A percentile compares a stretch with the other conserved stretches of the same genome.
phyloP scores from a whole-genome alignment of 2,888 invertebrate genomes.

The Clistopyga incitator region DNA sequence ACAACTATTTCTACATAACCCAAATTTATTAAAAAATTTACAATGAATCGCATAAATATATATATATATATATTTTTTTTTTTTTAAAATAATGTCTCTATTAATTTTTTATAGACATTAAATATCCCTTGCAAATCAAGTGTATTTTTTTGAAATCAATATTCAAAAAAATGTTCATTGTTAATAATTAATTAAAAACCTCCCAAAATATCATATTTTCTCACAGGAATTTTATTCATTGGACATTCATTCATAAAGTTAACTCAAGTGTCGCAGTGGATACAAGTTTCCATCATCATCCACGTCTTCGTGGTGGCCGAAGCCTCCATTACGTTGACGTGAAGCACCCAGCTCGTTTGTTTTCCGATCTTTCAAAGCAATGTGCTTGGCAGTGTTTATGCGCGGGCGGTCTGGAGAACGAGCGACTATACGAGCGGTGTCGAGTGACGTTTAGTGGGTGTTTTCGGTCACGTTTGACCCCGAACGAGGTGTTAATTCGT shows the following conservation, averaged over 20 bases:
- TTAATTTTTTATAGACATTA: no score
- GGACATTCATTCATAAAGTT: conserved; percentile 61
- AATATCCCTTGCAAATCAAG: no score
- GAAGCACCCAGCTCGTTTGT: conserved; percentile 64
- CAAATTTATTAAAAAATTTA: no score
- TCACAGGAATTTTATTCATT: conserved; percentile 1
- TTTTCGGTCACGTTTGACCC: conserved; percentile 74
- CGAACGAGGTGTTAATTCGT: conserved; percentile 78
- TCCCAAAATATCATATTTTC: background rate
- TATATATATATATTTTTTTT: no score
- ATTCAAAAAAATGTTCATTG: no score
- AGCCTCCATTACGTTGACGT: conserved; percentile 57
- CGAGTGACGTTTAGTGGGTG: conserved; percentile 76
- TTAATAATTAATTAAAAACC: no score
- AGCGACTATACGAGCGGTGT: conserved; percentile 47
- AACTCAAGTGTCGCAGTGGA: conserved; percentile 26
- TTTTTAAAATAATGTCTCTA: no score
- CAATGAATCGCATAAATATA: no score
- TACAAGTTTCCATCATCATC: conserved; percentile 62
- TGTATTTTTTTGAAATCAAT: no score
- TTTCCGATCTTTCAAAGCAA: conserved; percentile 56
- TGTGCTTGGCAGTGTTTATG: conserved; percentile 35
- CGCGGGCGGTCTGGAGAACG: conserved; percentile 63
- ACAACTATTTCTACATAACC: no score
- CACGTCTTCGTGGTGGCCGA: conserved; percentile 46